Evolutionary conservation across 2,113 vertebrate species (phyloP).

Genomic region (Loxodonta africana): DNA sequence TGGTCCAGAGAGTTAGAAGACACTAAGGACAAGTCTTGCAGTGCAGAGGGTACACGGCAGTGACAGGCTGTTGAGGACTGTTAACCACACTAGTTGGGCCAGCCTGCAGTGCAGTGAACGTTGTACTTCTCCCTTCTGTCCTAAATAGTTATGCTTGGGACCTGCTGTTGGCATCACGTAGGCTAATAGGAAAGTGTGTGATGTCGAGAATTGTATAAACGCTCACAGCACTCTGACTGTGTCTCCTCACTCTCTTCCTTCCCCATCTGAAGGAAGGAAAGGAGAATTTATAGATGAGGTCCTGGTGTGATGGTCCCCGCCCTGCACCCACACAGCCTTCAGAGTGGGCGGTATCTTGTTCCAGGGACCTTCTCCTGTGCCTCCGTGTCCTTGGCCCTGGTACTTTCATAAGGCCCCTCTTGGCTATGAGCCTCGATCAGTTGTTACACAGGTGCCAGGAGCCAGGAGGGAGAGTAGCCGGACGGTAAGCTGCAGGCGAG

Average conservation of each 20-base stretch:
- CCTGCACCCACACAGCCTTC: background rate
- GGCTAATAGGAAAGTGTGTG: background rate
- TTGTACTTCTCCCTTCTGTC: background rate
- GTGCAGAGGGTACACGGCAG: background rate
- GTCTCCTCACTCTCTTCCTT: no score
- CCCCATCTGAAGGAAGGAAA: background rate
- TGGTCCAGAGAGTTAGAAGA: background rate
- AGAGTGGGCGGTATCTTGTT: no score
- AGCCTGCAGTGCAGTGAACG: no score
- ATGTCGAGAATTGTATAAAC: no score
- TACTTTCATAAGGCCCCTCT: accelerated
- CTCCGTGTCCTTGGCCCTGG: background rate
- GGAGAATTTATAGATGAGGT: background rate
- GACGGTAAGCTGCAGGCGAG: no score
- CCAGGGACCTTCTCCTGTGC: accelerated
- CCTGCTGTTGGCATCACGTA: accelerated
- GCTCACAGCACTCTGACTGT: background rate
- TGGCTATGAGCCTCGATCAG: background rate
- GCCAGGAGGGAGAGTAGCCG: background rate
- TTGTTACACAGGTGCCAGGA: background rate
- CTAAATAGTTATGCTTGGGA: accelerated
- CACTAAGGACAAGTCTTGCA: background rate
- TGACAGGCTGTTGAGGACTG: background rate
- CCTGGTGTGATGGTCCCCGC: accelerated
- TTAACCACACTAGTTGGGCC: background rate